These are phyloP conservation scores for Phyllotreta striolata DNA, from an alignment of 2,888 invertebrate genomes.

Conservation along the genomic window DNA sequence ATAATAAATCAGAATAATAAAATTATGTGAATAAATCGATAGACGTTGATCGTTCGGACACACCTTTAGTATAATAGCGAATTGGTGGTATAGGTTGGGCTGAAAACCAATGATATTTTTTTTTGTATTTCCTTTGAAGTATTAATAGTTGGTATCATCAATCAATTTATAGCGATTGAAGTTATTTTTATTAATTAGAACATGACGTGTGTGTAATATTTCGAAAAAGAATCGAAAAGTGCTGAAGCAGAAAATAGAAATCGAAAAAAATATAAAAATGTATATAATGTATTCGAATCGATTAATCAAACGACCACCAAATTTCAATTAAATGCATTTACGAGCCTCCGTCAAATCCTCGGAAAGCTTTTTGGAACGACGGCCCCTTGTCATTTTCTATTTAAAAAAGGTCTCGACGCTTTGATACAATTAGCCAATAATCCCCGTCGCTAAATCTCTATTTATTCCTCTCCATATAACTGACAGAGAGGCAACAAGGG, in stretches of 20 bases:
- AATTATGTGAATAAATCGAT: conserved; percentile 29
- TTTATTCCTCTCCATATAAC: conserved; percentile 57
- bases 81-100: conserved; percentile 16
- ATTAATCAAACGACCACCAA: not conserved
- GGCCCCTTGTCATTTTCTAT: conserved; percentile 40
- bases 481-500: conserved; percentile 57
- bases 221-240: no score
- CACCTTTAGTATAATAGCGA: conserved; percentile 27
- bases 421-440: conserved; percentile 57
- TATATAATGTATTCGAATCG: no score
- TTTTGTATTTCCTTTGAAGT: no score
- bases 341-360: conserved; percentile 22
- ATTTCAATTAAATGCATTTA: conserved; percentile 27
- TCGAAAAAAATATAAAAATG: no score
- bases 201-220: no score
- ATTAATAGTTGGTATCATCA: no score
- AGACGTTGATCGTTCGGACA: conserved; percentile 8
- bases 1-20: conserved; percentile 39
- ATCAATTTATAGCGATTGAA: no score
- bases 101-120: not conserved
- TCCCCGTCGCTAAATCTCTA: conserved; percentile 55
- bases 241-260: no score
- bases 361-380: conserved; percentile 31
- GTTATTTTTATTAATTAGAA: no score
- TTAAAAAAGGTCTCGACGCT: conserved; percentile 52